Base-by-base conservation (phyloP, 1,140 invertebrate genomes). In the Leptinotarsa undecemlineata region DNA sequence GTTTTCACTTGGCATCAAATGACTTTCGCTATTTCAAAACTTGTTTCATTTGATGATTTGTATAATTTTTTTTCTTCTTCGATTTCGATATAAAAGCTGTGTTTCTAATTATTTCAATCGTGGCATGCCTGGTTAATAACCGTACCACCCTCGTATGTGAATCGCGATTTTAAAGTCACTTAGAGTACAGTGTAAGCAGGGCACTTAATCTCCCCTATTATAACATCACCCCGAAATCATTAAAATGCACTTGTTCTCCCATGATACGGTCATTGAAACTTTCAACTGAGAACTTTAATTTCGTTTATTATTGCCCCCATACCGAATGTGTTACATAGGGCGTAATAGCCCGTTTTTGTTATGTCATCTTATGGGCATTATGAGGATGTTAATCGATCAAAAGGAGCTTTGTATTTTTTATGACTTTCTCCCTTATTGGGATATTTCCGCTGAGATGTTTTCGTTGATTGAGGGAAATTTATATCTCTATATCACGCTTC, bases 241-340 rank as follows among this genome's bases (percentile, higher is more conserved):
- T 81, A 80, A 80, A 81, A 67, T 77, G 73, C 78, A 81, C 80
- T 81, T 81, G 80, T 81, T 81, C 80, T 74, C 78, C 70, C 76
- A 76, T 79, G 79, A 77, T 77, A 79, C 75, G 76, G 66, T 66
- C 70, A 79, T 76, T 79, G 77, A 76, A 78, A 78, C 68, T 75
- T 75, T 74, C 64, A 63, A 78, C 19, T 71, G 71, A 71, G 19
- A 57, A 72, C 21, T 72, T 42, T 23, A 57, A 73, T 67, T 75
- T 68, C 73, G 69, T 64, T 64, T 77, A 74, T 68, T 67, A 33
- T 33, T 70, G 60, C 61, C 67, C 72, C 67, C 71, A 71, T 75
- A 73, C 60, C 71, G 60, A 20, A 47, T 71, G 70, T 73, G 23
- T 72, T 74, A 19, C 19, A 72, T 73, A 72, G 70, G 76, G 76